phyloP scores from a whole-genome alignment of 1,140 invertebrate genomes.

The Branchinecta lindahli region DNA sequence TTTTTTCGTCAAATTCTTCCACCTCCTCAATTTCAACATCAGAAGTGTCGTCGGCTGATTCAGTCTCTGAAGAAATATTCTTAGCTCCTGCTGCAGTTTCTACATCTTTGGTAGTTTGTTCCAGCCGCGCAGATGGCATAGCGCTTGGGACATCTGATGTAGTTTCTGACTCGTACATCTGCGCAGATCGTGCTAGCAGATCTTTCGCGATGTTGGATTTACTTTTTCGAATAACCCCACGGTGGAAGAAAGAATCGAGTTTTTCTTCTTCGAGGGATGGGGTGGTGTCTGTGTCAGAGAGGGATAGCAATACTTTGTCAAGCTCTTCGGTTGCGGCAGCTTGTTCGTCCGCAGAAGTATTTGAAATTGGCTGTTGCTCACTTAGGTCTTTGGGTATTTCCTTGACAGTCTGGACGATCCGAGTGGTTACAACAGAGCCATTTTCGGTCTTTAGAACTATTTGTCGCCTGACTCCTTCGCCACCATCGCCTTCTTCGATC shows the following conservation, averaged over 20 bases:
- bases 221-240: neutral
- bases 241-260: neutral
- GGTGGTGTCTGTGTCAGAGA: too few relatives aligned
- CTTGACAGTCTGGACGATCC: neutral
- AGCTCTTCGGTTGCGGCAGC: too few relatives aligned
- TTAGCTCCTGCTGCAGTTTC: too few relatives aligned
- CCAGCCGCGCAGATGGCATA: too few relatives aligned
- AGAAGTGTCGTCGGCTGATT: too few relatives aligned
- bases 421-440: neutral
- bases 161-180: neutral
- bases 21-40: neutral
- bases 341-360: too few relatives aligned
- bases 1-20: neutral
- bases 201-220: neutral
- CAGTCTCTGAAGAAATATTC: too few relatives aligned
- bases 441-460: neutral
- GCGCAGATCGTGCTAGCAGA: neutral
- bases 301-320: too few relatives aligned
- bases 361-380: too few relatives aligned
- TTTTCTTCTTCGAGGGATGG: neutral
- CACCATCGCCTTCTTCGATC: constrained; percentile 21
- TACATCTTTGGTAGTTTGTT: too few relatives aligned
- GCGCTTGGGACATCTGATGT: too few relatives aligned
- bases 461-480: constrained; percentile 18
- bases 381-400: neutral